Base-by-base conservation (phyloP, 2,113 vertebrate species). In the Spizaetus ornatus region DNA sequence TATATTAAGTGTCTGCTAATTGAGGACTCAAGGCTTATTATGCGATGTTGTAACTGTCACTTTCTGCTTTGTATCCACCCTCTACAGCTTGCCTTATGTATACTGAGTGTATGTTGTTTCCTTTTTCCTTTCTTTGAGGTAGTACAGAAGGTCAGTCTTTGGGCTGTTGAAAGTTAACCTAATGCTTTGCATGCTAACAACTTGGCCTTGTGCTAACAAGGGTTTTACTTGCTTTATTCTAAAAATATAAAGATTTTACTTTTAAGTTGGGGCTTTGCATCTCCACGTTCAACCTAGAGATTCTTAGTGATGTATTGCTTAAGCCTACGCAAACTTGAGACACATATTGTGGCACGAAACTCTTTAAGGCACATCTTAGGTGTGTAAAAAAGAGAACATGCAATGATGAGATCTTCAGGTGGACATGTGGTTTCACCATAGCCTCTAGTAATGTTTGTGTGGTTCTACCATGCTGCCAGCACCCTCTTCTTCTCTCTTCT, bases 391-490 rank as follows among this genome's bases (percentile, higher is more conserved):
- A 36, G 21, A 71, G 36, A 45, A 67, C 0, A 3, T 31, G 25
- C 4, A 48, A 10, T 5, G 16, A 78, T 1, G 4, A 87, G 47
- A 63, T 1, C 32, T 69, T 52, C 13, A 67, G 34, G 45, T 10
- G n/a, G 32, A 62, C 79, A 69, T 4, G 13, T 26, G 58, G 11
- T 19, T 80, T 85, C 3, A 11, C 15, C 11, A 11, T 4, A 40
- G 43, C 4, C 2, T 7, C 40, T 55, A 16, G 13, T 69, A 56
- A 52, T 3, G 13, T n/a, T 78, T 1, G 0, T 38, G 21, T 79
- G 40, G 6, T 67, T 42, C 58, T 55, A 61, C 6, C 13, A 17
- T 56, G 32, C 26, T 65, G 13, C 6, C 62, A 93, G 29, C 11
- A 36, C 1, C 9, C 13, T 77, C 13, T 31, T 63, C 13, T 82